These are phyloP conservation scores for Aculops lycopersici DNA, from an alignment of 1,140 invertebrate genomes.

Conservation along the genomic window DNA sequence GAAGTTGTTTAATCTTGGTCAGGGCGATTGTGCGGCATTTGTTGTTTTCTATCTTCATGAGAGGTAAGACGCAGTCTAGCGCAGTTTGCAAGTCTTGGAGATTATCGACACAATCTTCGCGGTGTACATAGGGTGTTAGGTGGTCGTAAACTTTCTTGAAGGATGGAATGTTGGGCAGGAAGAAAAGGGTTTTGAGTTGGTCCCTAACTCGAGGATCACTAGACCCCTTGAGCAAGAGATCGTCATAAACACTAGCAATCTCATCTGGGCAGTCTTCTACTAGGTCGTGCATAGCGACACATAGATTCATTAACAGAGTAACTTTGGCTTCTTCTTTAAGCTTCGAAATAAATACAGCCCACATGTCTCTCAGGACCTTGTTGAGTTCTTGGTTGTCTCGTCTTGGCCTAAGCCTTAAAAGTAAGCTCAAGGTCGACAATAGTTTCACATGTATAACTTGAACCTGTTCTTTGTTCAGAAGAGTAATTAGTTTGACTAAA, in stretches of 20 bases:
- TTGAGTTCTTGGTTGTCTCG: not conserved
- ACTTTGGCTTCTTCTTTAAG: not conserved
- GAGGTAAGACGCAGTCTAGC: not conserved
- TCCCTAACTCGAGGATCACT: not conserved
- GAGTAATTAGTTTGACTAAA: not conserved
- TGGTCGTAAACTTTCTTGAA: not conserved
- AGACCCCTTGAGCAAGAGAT: not conserved
- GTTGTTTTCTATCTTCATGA: not conserved
- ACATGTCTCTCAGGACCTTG: not conserved
- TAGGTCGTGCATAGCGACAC: not conserved
- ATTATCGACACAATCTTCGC: not conserved
- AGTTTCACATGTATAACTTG: not conserved
- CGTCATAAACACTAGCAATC: not conserved
- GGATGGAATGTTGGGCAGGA: not conserved
- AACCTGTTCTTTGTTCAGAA: not conserved
- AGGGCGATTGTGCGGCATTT: not conserved
- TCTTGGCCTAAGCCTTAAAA: not conserved
- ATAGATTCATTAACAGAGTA: not conserved
- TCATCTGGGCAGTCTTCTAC: not conserved
- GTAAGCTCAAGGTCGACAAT: not conserved
- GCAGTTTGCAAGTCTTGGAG: not conserved
- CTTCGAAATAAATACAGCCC: not conserved
- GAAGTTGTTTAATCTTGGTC: not conserved
- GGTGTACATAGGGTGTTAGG: not conserved
- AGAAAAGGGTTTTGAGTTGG: not conserved